phyloP scores from a whole-genome alignment of 2,113 vertebrate genomes.

The Alectura lathami region DNA sequence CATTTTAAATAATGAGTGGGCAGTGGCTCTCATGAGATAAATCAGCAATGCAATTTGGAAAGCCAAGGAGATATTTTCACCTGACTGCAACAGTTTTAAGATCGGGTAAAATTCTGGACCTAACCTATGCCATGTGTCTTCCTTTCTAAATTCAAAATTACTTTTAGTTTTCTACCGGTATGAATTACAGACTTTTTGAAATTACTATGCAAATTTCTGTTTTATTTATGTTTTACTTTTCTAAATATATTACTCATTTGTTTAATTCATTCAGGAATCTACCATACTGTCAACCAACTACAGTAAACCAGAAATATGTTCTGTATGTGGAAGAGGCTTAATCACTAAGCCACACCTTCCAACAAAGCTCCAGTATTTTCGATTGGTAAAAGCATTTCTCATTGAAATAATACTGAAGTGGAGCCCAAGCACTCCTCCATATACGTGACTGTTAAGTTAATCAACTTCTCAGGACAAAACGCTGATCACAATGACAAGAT shows the following conservation, averaged over 20 bases:
- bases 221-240: constrained; percentile 35
- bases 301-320: constrained; percentile 67
- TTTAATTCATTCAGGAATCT: constrained; percentile 75
- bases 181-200: constrained; percentile 63
- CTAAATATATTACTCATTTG: constrained; percentile 75
- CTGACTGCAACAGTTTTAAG: background rate
- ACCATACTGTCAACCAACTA: constrained; percentile 68
- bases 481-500: constrained; percentile 38
- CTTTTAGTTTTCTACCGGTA: constrained; percentile 68
- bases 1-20: constrained; percentile 43
- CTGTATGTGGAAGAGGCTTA: constrained; percentile 65
- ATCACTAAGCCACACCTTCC: constrained; percentile 75
- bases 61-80: constrained; percentile 4
- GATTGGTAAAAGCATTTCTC: constrained; percentile 73
- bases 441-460: constrained; percentile 64
- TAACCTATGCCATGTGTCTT: constrained; percentile 53
- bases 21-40: constrained; percentile 15
- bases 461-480: constrained; percentile 71
- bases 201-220: constrained; percentile 54
- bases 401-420: constrained; percentile 80
- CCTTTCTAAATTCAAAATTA: constrained; percentile 61
- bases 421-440: constrained; percentile 60
- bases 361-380: constrained; percentile 72
- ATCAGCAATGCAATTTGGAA: background rate
- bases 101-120: constrained; percentile 30